Evolutionary conservation across 2,888 invertebrate genomes (phyloP).

Genomic region (Clepsis dumicolana): DNA sequence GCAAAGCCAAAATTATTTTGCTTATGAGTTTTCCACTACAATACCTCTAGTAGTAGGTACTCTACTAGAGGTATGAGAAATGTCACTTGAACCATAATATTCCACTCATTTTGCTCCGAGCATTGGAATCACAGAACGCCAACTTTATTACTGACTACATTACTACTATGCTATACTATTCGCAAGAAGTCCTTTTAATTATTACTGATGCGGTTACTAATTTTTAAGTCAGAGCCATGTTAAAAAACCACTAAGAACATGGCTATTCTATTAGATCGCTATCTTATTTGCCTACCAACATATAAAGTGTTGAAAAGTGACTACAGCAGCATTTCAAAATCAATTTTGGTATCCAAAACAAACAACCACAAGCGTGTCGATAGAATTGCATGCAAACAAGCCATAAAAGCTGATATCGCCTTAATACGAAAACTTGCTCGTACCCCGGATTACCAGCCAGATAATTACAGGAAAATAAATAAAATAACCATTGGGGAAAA

Average conservation of each 20-base stretch:
- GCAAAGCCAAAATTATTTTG: too few relatives aligned
- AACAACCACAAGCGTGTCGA: constrained; percentile 47
- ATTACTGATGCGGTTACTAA: too few relatives aligned
- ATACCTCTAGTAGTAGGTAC: too few relatives aligned
- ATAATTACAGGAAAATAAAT: constrained; percentile 71
- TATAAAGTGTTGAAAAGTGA: not conserved
- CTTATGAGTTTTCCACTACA: too few relatives aligned
- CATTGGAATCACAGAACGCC: too few relatives aligned
- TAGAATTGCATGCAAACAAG: constrained; percentile 77
- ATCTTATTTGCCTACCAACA: not conserved
- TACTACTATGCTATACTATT: too few relatives aligned
- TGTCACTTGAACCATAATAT: too few relatives aligned
- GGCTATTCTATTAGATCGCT: not conserved
- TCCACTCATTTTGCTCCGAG: too few relatives aligned
- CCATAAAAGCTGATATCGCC: constrained; percentile 74
- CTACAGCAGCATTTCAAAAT: not conserved
- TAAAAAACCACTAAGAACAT: not conserved
- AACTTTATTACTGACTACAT: too few relatives aligned
- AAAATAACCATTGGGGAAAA: constrained; percentile 61
- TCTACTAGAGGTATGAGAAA: too few relatives aligned
- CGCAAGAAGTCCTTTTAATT: too few relatives aligned
- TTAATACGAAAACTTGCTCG: constrained; percentile 77
- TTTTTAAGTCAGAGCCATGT: not conserved
- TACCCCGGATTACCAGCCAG: constrained; percentile 61
- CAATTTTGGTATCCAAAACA: constrained; percentile 30